These are phyloP conservation scores for Gortyna flavago DNA, from an alignment of 2,888 invertebrate genomes.

Conservation along the genomic window DNA sequence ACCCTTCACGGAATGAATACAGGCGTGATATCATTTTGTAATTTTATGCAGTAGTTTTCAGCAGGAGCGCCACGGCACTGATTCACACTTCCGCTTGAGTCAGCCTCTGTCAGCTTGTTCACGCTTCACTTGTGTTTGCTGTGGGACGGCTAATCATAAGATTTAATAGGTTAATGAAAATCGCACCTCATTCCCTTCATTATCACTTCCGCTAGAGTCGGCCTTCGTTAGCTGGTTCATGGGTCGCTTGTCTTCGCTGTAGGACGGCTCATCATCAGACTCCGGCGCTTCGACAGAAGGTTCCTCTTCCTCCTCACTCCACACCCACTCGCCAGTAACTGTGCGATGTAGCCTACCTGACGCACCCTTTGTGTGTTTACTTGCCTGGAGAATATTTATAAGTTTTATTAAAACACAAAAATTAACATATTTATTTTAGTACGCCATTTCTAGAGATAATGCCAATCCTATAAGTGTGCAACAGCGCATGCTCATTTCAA, in stretches of 20 bases:
- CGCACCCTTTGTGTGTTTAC: slow-evolving; percentile 88
- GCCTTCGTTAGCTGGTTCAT: slow-evolving; percentile 89
- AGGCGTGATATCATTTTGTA: background rate
- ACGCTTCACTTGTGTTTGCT: slow-evolving; percentile 87
- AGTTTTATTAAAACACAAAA: background rate
- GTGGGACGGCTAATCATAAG: slow-evolving; percentile 66
- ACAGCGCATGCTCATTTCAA: background rate
- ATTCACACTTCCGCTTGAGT: slow-evolving; percentile 87
- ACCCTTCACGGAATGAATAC: background rate
- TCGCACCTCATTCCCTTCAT: slow-evolving; percentile 82
- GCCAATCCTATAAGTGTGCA: background rate
- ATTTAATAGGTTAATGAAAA: slow-evolving; percentile 42
- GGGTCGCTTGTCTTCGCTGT: slow-evolving; percentile 85
- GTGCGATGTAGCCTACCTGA: slow-evolving; percentile 96
- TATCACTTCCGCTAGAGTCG: slow-evolving; percentile 90
- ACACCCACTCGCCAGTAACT: slow-evolving; percentile 98
- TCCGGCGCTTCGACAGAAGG: slow-evolving; percentile 52
- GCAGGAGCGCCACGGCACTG: no score
- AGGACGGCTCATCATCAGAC: slow-evolving; percentile 70
- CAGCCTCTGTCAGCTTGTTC: slow-evolving; percentile 88
- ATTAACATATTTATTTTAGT: background rate
- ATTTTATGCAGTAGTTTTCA: background rate
- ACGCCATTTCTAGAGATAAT: background rate
- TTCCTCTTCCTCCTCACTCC: slow-evolving; percentile 96
- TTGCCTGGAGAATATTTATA: slow-evolving; percentile 72